These are phyloP conservation scores for Phodopus roborovskii DNA, from an alignment of 2,113 vertebrate species.

Conservation along the genomic window DNA sequence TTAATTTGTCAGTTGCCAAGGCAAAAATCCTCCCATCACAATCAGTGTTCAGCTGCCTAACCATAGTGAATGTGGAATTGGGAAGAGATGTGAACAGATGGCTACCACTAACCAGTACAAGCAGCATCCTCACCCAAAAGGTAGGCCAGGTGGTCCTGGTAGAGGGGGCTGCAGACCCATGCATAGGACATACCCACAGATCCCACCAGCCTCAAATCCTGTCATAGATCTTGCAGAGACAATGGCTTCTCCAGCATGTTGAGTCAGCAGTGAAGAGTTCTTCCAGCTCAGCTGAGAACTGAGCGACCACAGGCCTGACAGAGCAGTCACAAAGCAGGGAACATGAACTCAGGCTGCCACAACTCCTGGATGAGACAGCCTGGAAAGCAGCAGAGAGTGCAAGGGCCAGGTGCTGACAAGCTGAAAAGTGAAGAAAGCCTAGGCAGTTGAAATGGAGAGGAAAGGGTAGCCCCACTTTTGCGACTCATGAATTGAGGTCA, in stretches of 20 bases:
- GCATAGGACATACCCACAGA: background rate
- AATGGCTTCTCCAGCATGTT: background rate
- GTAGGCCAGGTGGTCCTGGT: background rate
- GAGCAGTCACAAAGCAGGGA: background rate
- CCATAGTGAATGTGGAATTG: background rate
- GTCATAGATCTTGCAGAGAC: background rate
- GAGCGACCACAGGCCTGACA: background rate
- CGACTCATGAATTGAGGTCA: background rate
- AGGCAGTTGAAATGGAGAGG: background rate
- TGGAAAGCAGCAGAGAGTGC: background rate
- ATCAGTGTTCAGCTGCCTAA: background rate
- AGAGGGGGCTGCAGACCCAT: background rate
- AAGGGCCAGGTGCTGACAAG: background rate
- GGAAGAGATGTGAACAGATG: background rate
- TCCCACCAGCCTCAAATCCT: background rate
- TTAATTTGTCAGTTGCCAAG: background rate
- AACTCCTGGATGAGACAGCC: background rate
- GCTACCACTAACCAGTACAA: no score
- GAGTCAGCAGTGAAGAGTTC: background rate
- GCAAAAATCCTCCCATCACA: background rate
- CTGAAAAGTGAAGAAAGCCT: background rate
- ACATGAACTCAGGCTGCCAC: background rate
- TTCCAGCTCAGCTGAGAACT: background rate
- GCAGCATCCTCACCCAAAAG: background rate
- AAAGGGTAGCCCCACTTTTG: background rate